phyloP scores from a whole-genome alignment of 1,140 invertebrate genomes.

The Trachymyrmex cornetzi region DNA sequence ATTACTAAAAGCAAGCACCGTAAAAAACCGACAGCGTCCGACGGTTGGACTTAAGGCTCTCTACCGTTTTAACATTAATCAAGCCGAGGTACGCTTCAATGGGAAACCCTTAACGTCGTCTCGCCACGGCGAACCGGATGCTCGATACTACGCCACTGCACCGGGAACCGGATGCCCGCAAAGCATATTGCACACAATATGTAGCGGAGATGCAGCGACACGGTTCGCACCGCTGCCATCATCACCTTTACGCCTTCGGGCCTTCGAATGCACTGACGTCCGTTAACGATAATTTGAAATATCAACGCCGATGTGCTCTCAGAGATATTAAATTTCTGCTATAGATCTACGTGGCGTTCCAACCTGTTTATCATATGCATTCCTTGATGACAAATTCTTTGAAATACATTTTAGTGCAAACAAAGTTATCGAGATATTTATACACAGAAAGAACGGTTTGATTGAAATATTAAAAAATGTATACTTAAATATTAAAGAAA shows the following conservation, averaged over 20 bases:
- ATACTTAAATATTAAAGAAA: too few relatives aligned
- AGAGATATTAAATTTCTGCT: constrained; percentile 22
- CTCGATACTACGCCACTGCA: constrained; percentile 5
- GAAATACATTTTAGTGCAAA: not conserved
- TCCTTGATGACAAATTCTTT: not conserved
- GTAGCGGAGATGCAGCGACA: constrained; percentile 45
- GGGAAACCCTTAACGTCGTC: constrained; percentile 31
- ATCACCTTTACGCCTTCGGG: constrained; percentile 64
- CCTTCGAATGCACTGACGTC: constrained; percentile 16
- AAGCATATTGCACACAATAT: constrained; percentile 69
- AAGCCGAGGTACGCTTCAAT: constrained; percentile 39
- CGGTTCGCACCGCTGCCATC: constrained; percentile 58
- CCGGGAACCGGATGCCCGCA: constrained; percentile 63
- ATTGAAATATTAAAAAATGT: too few relatives aligned
- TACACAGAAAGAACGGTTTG: not conserved
- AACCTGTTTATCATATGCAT: not conserved
- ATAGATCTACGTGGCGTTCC: not conserved
- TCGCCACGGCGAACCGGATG: constrained; percentile 47
- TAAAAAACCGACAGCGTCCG: not conserved
- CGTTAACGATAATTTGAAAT: constrained; percentile 50
- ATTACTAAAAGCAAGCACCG: constrained; percentile 28
- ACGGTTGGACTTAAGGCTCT: constrained; percentile 12
- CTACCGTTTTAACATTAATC: constrained; percentile 53
- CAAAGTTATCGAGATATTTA: not conserved
- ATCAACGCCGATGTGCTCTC: constrained; percentile 1